Evolutionary conservation across 2,797 vertebrate genomes (phyloP), one percentile per base, ranked within the genome.

Genomic region (Huso huso): DNA sequence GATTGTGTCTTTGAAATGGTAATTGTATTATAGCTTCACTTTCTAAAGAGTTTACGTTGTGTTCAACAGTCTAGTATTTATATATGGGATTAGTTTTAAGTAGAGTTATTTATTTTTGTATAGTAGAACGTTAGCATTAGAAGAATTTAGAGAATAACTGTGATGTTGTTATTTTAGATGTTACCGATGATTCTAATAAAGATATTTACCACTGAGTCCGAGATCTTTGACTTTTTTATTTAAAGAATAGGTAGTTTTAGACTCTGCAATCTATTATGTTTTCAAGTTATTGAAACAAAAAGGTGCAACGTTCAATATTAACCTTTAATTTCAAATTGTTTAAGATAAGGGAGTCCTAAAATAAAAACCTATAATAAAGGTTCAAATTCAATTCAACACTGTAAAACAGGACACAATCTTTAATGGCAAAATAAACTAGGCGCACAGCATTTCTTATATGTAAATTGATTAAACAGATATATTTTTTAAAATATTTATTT

Each of bases 161-260:
- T 77, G 74, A 77, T 78, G 75, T 74, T 72, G 71, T 76, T 85
- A 88, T 87, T 81, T 79, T 90, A 92, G 89, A 85, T 92, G 91
- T 92, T 89, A 86, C 87, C 84, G 81, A 88, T 83, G 84, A 84
- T 74, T 88, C 86, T 72, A 93, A 93, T 93, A 93, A 93, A 93
- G 83, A 79, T 86, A 89, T 84, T 92, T 93, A 86, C 86, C 84
- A 93, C 84, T 85, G 86, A 86, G 83, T 84, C 85, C 77, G 88
- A 90, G 82, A 89, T 89, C 87, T 85, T 92, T 84, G 88, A 81
- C 82, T 91, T 88, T 89, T 71, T 74, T 68, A 69, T 64, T 69
- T 57, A 23, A 61, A 58, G 48, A 9, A 51, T 51, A 61, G 61
- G 61, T 68, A 72, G 63, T 50, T n/a, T 11, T 64, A 64, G 51